Percentiles rank a stretch among this genome's conserved stretches.
These are phyloP conservation scores for Schizaphis graminum DNA, from an alignment of 2,888 invertebrate species.

Conservation along the genomic window DNA sequence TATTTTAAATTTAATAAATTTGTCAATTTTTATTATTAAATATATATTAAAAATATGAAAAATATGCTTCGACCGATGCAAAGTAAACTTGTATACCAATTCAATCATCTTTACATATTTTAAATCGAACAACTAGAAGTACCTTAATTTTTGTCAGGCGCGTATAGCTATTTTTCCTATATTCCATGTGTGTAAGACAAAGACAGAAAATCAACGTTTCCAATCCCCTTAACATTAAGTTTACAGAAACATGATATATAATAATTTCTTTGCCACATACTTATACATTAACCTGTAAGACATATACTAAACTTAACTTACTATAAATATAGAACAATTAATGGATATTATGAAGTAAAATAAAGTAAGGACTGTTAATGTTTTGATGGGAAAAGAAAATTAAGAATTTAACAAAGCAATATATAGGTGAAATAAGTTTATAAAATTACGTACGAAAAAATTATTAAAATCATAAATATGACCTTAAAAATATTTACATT, in stretches of 20 bases:
- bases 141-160: too few relatives aligned
- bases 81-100: too few relatives aligned
- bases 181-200: too few relatives aligned
- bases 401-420: neutral
- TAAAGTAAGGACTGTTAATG: neutral
- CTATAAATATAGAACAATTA: neutral
- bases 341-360: neutral
- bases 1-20: too few relatives aligned
- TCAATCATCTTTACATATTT: too few relatives aligned
- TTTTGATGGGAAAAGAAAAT: neutral
- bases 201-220: too few relatives aligned
- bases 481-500: neutral
- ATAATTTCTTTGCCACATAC: neutral
- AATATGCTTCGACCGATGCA: too few relatives aligned
- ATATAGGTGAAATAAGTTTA: neutral
- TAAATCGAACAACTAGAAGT: too few relatives aligned
- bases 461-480: neutral
- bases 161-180: too few relatives aligned
- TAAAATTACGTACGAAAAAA: neutral
- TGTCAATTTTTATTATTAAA: too few relatives aligned
- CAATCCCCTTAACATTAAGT: neutral
- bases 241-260: neutral
- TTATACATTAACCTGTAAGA: neutral
- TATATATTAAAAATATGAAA: too few relatives aligned
- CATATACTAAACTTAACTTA: neutral